These are phyloP conservation scores for Artibeus lituratus DNA, from an alignment of 2,797 vertebrate genomes.

Conservation along the genomic window DNA sequence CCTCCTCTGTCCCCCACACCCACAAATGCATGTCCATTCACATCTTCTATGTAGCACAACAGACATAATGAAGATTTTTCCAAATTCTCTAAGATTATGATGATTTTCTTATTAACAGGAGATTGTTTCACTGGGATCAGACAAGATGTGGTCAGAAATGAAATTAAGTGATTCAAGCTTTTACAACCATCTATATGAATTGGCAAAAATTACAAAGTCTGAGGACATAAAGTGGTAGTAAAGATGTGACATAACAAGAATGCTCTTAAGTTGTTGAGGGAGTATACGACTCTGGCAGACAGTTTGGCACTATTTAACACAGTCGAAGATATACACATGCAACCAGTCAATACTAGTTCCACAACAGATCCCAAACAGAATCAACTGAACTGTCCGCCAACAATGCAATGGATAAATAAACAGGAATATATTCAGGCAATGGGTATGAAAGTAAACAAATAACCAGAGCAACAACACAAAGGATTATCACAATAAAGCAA, in stretches of 20 bases:
- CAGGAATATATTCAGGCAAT: background rate
- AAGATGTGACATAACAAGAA: background rate
- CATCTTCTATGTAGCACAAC: background rate
- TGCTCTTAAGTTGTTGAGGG: background rate
- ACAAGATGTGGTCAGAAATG: conserved; percentile 84
- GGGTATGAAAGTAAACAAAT: background rate
- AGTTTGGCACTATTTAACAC: background rate
- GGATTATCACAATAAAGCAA: background rate
- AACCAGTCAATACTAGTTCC: background rate
- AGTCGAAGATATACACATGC: background rate
- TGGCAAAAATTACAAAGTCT: background rate
- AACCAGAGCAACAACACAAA: background rate
- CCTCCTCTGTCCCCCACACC: fast-evolving
- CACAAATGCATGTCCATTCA: fast-evolving
- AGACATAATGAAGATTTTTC: conserved; percentile 86
- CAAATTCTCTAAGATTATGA: conserved; percentile 91
- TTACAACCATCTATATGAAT: background rate
- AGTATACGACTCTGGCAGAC: background rate
- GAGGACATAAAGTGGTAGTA: background rate
- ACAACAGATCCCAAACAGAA: background rate
- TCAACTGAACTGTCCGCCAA: background rate
- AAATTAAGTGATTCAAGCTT: background rate
- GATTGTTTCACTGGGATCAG: conserved; percentile 87
- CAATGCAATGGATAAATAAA: background rate
- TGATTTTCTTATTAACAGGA: conserved; percentile 84